Conservation (phyloP, 2,888 invertebrate genomes). For the Rhagonycha lutea region DNA sequence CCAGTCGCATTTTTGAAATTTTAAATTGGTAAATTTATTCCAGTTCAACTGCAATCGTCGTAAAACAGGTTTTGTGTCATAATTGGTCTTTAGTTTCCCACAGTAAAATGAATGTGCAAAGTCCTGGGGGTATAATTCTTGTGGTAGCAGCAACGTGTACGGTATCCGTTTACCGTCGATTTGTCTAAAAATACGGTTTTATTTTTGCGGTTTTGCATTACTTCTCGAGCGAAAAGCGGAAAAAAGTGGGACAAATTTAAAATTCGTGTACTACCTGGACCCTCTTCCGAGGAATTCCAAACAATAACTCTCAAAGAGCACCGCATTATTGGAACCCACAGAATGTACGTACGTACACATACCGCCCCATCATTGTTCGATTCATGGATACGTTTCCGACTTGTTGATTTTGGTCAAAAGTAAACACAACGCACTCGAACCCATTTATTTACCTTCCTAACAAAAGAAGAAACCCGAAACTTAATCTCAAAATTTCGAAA, state of each 20-base stretch:
- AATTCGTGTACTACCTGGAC: not conserved
- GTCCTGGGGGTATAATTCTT: not conserved
- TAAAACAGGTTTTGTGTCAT: constrained; percentile 3
- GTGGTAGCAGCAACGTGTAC: not conserved
- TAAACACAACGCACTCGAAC: not conserved
- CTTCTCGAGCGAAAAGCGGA: not conserved
- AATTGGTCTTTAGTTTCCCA: constrained; percentile 3
- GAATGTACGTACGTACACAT: not conserved
- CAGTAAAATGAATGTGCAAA: constrained; percentile 1
- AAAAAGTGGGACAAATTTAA: not conserved
- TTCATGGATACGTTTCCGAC: not conserved
- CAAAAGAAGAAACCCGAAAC: not conserved
- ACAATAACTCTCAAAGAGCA: not conserved
- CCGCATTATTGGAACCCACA: not conserved
- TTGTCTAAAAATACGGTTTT: not conserved
- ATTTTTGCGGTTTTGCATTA: not conserved
- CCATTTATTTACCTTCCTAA: not conserved
- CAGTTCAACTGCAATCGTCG: not conserved
- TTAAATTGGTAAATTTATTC: not conserved
- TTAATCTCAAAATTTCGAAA: not conserved
- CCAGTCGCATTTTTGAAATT: not conserved
- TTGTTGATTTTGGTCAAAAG: constrained; percentile 1
- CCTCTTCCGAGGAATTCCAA: not conserved
- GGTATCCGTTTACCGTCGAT: not conserved
- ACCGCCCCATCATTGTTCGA: not conserved